Evolutionary conservation across 2,113 vertebrate species (phyloP).

Genomic region (Piprites chloris): DNA sequence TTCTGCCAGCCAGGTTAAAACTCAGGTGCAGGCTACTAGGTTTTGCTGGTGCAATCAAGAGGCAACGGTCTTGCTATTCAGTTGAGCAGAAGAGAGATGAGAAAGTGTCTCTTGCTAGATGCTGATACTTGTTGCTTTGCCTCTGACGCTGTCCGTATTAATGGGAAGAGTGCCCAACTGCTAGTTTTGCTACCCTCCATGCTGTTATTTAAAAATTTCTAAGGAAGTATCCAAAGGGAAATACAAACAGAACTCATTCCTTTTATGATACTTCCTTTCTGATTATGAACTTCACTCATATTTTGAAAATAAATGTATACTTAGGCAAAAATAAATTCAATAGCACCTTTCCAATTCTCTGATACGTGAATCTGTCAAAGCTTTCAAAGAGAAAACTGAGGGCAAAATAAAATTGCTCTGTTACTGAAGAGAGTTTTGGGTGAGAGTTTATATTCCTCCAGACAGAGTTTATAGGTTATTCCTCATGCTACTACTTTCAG

Average conservation of each 20-base stretch:
- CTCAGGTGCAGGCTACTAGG: neutral
- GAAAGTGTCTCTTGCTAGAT: neutral
- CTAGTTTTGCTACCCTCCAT: neutral
- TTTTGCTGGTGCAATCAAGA: neutral
- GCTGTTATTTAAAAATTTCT: neutral
- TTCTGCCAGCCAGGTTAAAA: neutral
- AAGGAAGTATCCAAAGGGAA: neutral
- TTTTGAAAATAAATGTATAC: neutral
- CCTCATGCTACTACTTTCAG: neutral
- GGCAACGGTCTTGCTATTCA: neutral
- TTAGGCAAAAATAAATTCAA: neutral
- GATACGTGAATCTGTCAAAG: neutral
- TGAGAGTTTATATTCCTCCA: neutral
- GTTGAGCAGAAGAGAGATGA: neutral
- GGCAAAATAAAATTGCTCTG: neutral
- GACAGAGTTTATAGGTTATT: neutral
- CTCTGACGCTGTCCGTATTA: neutral
- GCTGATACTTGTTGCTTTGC: neutral
- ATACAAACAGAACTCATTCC: neutral
- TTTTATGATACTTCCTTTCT: neutral
- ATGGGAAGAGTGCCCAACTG: neutral
- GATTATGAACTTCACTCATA: neutral
- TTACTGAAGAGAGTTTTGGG: neutral
- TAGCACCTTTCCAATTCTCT: neutral
- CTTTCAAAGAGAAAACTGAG: neutral